These are phyloP conservation scores for Sepioteuthis lessoniana DNA, from an alignment of 2,888 invertebrate species.

Conservation along the genomic window DNA sequence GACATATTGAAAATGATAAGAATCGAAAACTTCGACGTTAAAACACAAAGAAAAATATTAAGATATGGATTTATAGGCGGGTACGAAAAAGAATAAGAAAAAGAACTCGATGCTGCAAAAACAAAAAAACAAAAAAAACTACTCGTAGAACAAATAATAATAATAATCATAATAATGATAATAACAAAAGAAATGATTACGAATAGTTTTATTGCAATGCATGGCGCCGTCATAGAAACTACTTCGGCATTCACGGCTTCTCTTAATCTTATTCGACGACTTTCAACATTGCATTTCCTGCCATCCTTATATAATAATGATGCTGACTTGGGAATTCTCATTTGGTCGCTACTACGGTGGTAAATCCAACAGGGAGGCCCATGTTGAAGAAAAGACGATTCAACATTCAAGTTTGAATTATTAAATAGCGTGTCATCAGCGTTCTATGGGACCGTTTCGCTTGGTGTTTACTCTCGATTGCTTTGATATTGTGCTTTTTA, in stretches of 20 bases:
- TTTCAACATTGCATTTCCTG: not conserved
- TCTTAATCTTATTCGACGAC: not conserved
- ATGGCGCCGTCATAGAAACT: not conserved
- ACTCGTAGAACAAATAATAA: not conserved
- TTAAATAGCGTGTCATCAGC: slow-evolving; percentile 33
- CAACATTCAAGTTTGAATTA: not conserved
- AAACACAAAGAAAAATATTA: not conserved
- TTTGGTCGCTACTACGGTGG: not conserved
- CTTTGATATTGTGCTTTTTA: not conserved
- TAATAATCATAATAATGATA: not conserved
- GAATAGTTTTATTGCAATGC: not conserved
- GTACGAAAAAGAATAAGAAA: not conserved
- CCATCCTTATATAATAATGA: slow-evolving; percentile 33
- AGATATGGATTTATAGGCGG: not conserved
- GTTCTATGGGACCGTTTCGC: slow-evolving; percentile 33
- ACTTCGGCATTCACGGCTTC: not conserved
- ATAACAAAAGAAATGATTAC: not conserved
- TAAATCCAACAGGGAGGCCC: slow-evolving; percentile 8
- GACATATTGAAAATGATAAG: not conserved
- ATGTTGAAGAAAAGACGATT: not conserved
- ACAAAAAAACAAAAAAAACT: no score
- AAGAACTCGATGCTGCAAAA: not conserved
- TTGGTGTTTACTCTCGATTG: not conserved
- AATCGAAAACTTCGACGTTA: not conserved
- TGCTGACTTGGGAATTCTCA: slow-evolving; percentile 6